phyloP scores from a whole-genome alignment of 2,113 vertebrate genomes.

The Otocyon megalotis region DNA sequence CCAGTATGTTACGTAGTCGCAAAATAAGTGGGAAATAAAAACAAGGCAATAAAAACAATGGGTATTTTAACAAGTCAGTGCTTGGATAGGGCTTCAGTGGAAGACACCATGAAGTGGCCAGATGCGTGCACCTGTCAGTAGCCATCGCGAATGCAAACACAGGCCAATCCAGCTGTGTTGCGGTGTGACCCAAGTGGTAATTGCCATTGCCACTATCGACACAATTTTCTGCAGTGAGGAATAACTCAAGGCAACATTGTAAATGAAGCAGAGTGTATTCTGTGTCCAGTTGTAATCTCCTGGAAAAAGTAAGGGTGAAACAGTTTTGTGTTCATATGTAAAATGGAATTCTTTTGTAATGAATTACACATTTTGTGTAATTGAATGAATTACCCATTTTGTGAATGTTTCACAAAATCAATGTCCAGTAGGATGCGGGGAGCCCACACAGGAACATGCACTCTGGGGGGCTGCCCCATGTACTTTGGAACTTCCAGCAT shows the following conservation, averaged over 20 bases:
- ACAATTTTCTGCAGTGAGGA: background rate
- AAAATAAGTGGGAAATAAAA: background rate
- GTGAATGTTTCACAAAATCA: background rate
- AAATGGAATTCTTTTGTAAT: background rate
- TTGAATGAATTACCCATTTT: no score
- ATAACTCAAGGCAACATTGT: background rate
- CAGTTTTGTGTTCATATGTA: background rate
- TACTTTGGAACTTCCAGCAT: rapidly evolving
- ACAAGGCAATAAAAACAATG: background rate
- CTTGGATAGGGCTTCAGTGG: background rate
- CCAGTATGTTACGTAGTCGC: background rate
- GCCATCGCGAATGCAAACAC: rapidly evolving
- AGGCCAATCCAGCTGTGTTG: rapidly evolving
- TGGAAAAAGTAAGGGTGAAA: background rate
- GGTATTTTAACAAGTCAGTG: no score
- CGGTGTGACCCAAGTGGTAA: rapidly evolving
- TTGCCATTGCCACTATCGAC: rapidly evolving
- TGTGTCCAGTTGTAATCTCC: background rate
- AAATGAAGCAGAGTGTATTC: background rate
- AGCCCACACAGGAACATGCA: rapidly evolving
- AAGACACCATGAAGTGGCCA: rapidly evolving
- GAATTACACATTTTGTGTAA: no score
- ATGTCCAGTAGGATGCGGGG: background rate
- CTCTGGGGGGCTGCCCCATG: background rate
- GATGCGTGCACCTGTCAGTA: rapidly evolving